These are phyloP conservation scores for Xanthia icteritia DNA, from an alignment of 2,888 invertebrate genomes.

Conservation along the genomic window DNA sequence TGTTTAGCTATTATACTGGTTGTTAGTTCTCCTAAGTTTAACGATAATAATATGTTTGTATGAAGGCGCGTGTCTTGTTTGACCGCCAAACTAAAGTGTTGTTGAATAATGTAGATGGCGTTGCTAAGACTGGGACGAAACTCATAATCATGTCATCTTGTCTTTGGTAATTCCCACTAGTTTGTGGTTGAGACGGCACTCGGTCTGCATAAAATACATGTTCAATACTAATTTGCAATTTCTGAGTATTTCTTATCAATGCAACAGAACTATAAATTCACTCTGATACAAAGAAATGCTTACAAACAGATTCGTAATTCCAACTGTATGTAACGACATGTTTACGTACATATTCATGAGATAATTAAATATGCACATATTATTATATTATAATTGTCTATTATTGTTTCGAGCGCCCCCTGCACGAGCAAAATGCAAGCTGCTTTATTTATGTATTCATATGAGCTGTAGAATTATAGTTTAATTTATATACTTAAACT, in stretches of 20 bases:
- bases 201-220: not conserved
- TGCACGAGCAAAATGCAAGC: slow-evolving; percentile 1
- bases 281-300: slow-evolving; percentile 39
- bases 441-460: slow-evolving; percentile 7
- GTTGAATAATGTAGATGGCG: slow-evolving; percentile 8
- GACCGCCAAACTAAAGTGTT: slow-evolving; percentile 16
- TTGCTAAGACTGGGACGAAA: not conserved
- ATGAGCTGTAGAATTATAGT: too few relatives aligned
- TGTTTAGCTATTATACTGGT: slow-evolving; percentile 3
- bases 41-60: not conserved
- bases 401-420: slow-evolving; percentile 24
- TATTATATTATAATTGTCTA: slow-evolving; percentile 29
- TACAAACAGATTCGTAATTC: slow-evolving; percentile 29
- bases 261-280: slow-evolving; percentile 13
- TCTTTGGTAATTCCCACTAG: slow-evolving; percentile 1
- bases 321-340: slow-evolving; percentile 34
- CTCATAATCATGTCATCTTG: slow-evolving; percentile 4
- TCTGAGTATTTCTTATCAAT: slow-evolving; percentile 32
- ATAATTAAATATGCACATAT: slow-evolving; percentile 31
- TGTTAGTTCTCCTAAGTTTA: not conserved
- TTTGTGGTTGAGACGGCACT: slow-evolving; percentile 1
- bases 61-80: slow-evolving; percentile 17
- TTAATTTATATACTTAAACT: not conserved
- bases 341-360: slow-evolving; percentile 34
- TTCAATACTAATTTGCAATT: slow-evolving; percentile 7